A percentile compares a stretch with the other conserved stretches of the same genome.
These are phyloP conservation scores for Platyrinchus mystaceus DNA, from an alignment of 2,797 vertebrate genomes.

Conservation along the genomic window DNA sequence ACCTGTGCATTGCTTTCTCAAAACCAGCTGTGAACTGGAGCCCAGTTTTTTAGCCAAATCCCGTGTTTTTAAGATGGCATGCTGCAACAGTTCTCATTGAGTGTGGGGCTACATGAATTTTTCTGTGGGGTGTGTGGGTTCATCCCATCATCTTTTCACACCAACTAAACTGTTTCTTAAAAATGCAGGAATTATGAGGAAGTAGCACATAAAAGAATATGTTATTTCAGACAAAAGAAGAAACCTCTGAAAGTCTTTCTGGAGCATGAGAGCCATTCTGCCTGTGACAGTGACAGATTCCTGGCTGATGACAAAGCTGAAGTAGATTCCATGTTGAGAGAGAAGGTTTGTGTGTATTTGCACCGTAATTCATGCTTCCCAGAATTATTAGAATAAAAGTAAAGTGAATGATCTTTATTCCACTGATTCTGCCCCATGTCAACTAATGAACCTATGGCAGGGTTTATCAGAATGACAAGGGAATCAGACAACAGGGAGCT, in stretches of 20 bases:
- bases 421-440: neutral
- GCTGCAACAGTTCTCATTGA: neutral
- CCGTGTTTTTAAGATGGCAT: neutral
- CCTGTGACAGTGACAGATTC: neutral
- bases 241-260: slow-evolving; percentile 80
- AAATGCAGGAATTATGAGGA: neutral
- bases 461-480: neutral
- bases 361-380: neutral
- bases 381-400: neutral
- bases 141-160: neutral
- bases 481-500: neutral
- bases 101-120: neutral
- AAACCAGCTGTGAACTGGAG: neutral
- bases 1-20: neutral
- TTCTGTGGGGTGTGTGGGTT: neutral
- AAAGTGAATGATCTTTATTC: neutral
- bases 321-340: slow-evolving; percentile 16
- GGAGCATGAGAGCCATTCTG: slow-evolving; percentile 73
- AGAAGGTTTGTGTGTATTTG: neutral
- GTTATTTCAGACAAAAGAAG: slow-evolving; percentile 86
- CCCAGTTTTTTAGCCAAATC: neutral
- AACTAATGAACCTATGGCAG: neutral
- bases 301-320: neutral
- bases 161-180: neutral
- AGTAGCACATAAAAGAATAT: neutral